Percentiles rank a stretch among this genome's conserved stretches.
Conservation (phyloP, 92 coral and sea anemone species). For the Isaurus tuberculatus region DNA sequence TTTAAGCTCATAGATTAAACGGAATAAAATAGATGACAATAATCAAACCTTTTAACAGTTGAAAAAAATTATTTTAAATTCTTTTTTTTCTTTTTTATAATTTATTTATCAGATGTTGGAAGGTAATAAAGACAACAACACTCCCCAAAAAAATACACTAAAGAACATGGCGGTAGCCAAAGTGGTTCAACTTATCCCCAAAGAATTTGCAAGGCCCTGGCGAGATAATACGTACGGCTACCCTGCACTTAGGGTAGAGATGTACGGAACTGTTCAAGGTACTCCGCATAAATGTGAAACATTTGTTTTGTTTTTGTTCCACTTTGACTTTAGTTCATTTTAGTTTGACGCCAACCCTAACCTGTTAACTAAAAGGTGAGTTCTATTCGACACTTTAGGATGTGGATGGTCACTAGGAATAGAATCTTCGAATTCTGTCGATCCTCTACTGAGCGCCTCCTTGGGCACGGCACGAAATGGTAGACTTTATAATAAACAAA, state of each 20-base stretch:
- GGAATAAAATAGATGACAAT: too few species aligned
- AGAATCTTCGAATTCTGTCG: not conserved
- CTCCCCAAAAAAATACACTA: not conserved
- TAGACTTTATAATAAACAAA: not conserved
- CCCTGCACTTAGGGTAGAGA: not conserved
- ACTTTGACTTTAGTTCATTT: not conserved
- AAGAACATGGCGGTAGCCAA: not conserved
- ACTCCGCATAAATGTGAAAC: too few species aligned
- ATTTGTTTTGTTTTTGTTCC: too few species aligned
- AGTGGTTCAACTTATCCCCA: not conserved
- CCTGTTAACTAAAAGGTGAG: not conserved
- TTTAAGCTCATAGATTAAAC: too few species aligned
- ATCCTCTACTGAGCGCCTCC: not conserved
- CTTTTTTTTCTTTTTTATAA: too few species aligned
- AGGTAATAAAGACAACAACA: not conserved
- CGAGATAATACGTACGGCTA: not conserved
- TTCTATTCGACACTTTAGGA: too few species aligned
- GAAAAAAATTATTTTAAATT: too few species aligned
- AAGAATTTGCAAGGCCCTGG: not conserved
- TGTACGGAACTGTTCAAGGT: conserved; percentile 6
- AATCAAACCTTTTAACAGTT: too few species aligned
- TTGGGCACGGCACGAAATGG: not conserved
- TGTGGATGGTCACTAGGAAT: conserved; percentile 8
- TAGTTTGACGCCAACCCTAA: too few species aligned
- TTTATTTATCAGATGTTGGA: not conserved